Evolutionary conservation across 2,113 vertebrate species (phyloP).

Genomic region (Plecotus auritus): DNA sequence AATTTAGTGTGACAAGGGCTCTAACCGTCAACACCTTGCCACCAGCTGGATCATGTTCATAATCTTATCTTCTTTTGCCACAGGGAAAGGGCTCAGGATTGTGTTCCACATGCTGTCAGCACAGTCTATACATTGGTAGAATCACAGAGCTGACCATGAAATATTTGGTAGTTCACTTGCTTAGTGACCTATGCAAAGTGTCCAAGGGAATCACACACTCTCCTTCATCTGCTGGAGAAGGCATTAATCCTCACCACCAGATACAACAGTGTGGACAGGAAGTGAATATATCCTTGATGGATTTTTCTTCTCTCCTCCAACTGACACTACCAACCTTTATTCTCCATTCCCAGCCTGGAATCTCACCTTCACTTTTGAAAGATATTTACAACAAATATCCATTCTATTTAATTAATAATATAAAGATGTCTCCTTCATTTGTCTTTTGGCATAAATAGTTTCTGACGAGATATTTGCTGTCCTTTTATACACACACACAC

Average conservation of each 20-base stretch:
- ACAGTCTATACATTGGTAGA: slow-evolving; percentile 91
- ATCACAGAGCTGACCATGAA: slow-evolving; percentile 89
- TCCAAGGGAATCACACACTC: slow-evolving; percentile 84
- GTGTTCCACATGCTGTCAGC: slow-evolving; percentile 90
- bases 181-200: slow-evolving; percentile 92
- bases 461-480: background rate
- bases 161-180: slow-evolving; percentile 89
- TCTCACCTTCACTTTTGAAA: background rate
- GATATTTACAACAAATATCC: background rate
- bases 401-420: background rate
- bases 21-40: slow-evolving; percentile 90
- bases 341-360: background rate
- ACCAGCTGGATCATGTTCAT: slow-evolving; percentile 91
- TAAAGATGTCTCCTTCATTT: background rate
- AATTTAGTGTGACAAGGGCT: slow-evolving; percentile 87
- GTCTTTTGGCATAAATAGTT: background rate
- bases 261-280: background rate
- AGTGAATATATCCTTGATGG: background rate
- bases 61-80: slow-evolving; percentile 86
- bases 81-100: slow-evolving; percentile 90
- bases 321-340: background rate
- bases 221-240: background rate
- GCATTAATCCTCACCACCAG: background rate
- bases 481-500: too few relatives aligned
- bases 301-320: background rate